A percentile compares a stretch with the other conserved stretches of the same genome.
Conservation (phyloP, 2,797 vertebrate species). For the Sylvilagus floridanus region DNA sequence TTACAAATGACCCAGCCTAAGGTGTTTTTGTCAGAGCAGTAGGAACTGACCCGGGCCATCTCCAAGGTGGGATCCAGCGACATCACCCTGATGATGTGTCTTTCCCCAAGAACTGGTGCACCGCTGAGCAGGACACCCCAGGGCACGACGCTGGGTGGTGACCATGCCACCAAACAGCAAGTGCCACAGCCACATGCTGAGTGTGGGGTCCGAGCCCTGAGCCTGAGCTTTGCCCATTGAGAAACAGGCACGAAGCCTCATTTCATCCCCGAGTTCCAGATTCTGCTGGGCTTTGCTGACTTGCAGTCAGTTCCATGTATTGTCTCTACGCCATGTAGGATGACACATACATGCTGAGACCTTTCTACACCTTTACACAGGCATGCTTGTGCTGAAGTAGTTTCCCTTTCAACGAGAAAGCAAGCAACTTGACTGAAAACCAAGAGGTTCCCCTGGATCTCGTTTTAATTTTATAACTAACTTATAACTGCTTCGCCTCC, state of each 20-base stretch:
- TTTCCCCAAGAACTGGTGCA: not conserved
- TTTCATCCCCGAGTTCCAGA: not conserved
- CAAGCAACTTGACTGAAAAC: not conserved
- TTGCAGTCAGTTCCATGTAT: not conserved
- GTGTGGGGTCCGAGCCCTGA: not conserved
- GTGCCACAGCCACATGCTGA: not conserved
- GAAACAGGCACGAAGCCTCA: not conserved
- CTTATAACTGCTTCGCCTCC: not conserved
- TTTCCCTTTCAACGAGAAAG: not conserved
- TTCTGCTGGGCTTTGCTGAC: not conserved
- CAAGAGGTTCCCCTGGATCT: not conserved
- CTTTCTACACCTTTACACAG: conserved; percentile 34
- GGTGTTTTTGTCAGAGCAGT: not conserved
- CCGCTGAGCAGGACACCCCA: not conserved
- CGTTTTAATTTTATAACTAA: conserved; percentile 17
- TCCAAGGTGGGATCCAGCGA: not conserved
- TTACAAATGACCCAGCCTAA: not conserved
- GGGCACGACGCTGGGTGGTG: not conserved
- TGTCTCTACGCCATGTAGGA: not conserved
- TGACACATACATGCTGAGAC: not conserved
- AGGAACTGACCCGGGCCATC: not conserved
- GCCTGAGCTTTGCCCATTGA: not conserved
- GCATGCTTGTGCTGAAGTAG: not conserved
- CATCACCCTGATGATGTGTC: not conserved
- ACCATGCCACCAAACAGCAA: not conserved